A percentile compares a stretch with the other conserved stretches of the same genome.
Conservation (phyloP, 2,797 vertebrate species). For the Scarus forsteni region DNA sequence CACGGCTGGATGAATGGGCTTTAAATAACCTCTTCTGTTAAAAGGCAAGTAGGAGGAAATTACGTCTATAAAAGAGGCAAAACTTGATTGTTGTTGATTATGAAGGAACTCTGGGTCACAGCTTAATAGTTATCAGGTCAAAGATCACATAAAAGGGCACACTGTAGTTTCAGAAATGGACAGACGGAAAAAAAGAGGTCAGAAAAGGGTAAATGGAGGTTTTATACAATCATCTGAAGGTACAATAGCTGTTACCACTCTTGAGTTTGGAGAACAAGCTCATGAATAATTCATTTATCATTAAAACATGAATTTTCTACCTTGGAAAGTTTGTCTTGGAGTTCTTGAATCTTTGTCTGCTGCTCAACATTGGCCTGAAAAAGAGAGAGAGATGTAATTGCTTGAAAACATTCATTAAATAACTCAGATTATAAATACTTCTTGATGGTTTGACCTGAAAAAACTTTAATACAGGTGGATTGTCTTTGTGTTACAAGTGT, state of each 20-base stretch:
- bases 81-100: slow-evolving; percentile 41
- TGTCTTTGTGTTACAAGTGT: neutral
- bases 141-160: slow-evolving; percentile 23
- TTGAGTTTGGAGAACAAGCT: slow-evolving; percentile 38
- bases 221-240: slow-evolving; percentile 32
- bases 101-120: slow-evolving; percentile 22
- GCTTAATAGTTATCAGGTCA: slow-evolving; percentile 33
- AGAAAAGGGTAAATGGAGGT: slow-evolving; percentile 15
- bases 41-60: slow-evolving; percentile 38
- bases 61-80: slow-evolving; percentile 32
- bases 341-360: slow-evolving; percentile 94
- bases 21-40: slow-evolving; percentile 43
- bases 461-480: neutral
- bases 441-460: neutral
- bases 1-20: slow-evolving; percentile 18
- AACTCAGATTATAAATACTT: neutral
- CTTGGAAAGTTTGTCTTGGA: slow-evolving; percentile 96
- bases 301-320: slow-evolving; percentile 71
- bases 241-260: slow-evolving; percentile 37
- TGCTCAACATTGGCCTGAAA: slow-evolving; percentile 93
- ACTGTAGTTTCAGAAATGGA: slow-evolving; percentile 25
- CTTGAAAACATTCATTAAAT: neutral
- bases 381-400: slow-evolving; percentile 2
- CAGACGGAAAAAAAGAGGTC: slow-evolving; percentile 34
- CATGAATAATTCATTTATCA: slow-evolving; percentile 60